These are phyloP conservation scores for Drosophila athabasca DNA, from an alignment of 1,140 invertebrate species.

Conservation along the genomic window DNA sequence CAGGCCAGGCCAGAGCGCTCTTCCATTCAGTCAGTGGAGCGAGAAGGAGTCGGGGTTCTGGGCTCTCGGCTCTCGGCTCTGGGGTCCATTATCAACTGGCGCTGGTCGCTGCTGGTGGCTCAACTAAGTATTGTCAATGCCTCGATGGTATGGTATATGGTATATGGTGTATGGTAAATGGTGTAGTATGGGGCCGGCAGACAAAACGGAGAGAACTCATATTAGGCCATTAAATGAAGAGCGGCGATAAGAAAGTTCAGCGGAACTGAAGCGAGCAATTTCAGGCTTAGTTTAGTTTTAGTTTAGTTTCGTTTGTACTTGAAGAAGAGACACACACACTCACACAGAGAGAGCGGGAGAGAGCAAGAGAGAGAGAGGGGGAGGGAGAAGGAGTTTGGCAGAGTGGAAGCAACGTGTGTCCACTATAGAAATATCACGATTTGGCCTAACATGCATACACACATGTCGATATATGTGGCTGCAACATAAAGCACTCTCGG, in stretches of 20 bases:
- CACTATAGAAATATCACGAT: conserved; percentile 77
- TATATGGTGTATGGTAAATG: not conserved
- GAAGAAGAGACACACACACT: no score
- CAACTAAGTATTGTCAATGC: conserved; percentile 48
- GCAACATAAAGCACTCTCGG: conserved; percentile 5
- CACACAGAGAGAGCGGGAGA: not conserved
- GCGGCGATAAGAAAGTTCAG: conserved; percentile 79
- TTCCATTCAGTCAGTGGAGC: conserved; percentile 73
- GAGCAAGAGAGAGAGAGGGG: no score
- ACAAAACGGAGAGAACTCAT: conserved; percentile 54
- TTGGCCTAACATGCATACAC: conserved; percentile 65
- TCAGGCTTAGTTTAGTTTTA: conserved; percentile 72
- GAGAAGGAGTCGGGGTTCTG: conserved; percentile 47
- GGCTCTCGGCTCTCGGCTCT: conserved; percentile 6
- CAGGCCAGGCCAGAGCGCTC: conserved; percentile 30
- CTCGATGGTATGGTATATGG: conserved; percentile 12
- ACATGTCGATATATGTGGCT: conserved; percentile 41
- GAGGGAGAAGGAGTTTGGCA: no score
- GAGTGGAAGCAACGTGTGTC: conserved; percentile 62
- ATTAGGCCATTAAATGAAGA: conserved; percentile 76
- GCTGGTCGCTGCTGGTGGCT: no score
- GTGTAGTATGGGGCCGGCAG: conserved; percentile 6
- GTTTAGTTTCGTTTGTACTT: conserved; percentile 6
- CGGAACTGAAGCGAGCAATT: conserved; percentile 80
- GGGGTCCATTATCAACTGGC: conserved; percentile 63